Base-by-base conservation (phyloP, 2,888 invertebrate species). In the Luffia ferchaultella region DNA sequence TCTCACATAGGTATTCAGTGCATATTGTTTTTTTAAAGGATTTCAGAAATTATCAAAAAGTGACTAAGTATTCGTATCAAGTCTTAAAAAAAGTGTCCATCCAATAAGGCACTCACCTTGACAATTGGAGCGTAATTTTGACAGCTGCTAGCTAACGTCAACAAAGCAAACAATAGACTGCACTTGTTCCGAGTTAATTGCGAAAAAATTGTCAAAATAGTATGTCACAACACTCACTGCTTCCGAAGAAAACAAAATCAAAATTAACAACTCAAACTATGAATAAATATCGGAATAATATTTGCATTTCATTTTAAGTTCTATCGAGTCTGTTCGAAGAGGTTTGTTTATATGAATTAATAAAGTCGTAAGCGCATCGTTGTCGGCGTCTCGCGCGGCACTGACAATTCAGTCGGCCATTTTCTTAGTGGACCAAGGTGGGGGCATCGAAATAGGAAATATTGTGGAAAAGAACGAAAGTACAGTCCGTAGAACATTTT, bases 401-500 rank as follows among this genome's bases (percentile, higher is more conserved):
- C 77, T 79, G 75, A 67, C 67, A 48, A 57, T 48, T 53, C 48
- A 51, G 62, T 58, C 73, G 66, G 76, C 76, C 77, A 74, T 77
- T 76, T 79, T 75, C 75, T 70, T 59, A 52, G 58, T 62, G 65
- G 18, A 69, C 72, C 77, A 68, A 76, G 78, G 75, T 71, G 71
- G 64, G 63, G 61, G 59, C 62, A 63, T 62, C 65, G 64, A 68
- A 72, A 70, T 70, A 68, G 74, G 73, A 74, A 73, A 74, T 71
- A 72, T 70, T 70, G 62, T 62, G 64, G 67, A 68, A 70, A 73
- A 64, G 64, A 67, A 70, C 16, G n/a, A 42, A n/a, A 42, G 30
- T 12, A 30, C 30, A 30, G 30, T 30, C 30, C n/a, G n/a, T n/a
- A n/a, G n/a, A n/a, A n/a, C n/a, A n/a, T n/a, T n/a, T n/a, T n/a